phyloP scores from a whole-genome alignment of 2,888 invertebrate genomes.

The Noctua janthe region DNA sequence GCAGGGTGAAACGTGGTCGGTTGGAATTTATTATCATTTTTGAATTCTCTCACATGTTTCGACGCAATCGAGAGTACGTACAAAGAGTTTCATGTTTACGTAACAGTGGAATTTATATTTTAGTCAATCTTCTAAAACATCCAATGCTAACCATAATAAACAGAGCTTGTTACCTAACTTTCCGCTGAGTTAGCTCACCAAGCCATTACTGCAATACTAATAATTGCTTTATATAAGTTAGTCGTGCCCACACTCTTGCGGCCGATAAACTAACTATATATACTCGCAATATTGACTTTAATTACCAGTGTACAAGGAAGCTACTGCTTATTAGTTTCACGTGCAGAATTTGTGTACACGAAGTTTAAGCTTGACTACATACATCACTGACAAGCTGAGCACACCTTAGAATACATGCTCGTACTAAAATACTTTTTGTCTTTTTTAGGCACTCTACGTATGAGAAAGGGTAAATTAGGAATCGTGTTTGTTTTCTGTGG shows the following conservation, averaged over 20 bases:
- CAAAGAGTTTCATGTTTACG: not conserved
- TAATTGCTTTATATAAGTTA: slow-evolving; percentile 18
- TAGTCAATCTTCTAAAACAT: not conserved
- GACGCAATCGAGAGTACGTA: not conserved
- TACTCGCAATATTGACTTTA: slow-evolving; percentile 16
- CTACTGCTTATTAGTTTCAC: slow-evolving; percentile 11
- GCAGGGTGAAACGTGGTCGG: too few species aligned
- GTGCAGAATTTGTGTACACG: not conserved
- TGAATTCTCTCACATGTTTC: not conserved
- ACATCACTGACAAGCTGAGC: not conserved
- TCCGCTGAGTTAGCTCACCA: not conserved
- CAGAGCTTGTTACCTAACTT: not conserved
- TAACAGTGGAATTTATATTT: not conserved
- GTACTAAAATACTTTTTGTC: too few species aligned
- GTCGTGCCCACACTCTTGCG: not conserved
- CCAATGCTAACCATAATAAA: not conserved
- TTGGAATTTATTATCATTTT: not conserved
- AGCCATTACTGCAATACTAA: slow-evolving; percentile 4
- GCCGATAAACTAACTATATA: not conserved
- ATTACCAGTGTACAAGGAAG: slow-evolving; percentile 23
- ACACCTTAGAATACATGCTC: not conserved
- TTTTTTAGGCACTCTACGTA: too few species aligned
- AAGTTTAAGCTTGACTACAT: not conserved
- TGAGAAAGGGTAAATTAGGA: not conserved
- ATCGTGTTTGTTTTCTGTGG: not conserved